Evolutionary conservation across 1,140 invertebrate species (phyloP).

Genomic region (Lepidurus apus): DNA sequence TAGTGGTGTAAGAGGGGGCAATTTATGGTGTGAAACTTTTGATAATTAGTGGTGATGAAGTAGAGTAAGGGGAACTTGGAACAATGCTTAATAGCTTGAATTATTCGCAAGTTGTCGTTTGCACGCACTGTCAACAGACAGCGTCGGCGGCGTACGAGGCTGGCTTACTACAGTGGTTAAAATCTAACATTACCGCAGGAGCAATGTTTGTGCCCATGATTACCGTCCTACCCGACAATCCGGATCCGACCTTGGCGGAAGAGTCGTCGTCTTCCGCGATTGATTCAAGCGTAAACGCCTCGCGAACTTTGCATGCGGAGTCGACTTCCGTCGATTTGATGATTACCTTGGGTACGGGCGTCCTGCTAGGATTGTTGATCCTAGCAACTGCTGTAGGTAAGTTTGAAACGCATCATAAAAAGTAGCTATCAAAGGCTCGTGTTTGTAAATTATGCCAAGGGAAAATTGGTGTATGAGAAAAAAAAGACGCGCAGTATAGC

Average conservation of each 20-base stretch:
- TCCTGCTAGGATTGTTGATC: conserved; percentile 1
- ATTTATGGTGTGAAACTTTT: too few relatives aligned
- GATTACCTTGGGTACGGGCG: conserved; percentile 17
- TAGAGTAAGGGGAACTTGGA: not conserved
- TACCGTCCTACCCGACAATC: not conserved
- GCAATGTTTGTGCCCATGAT: conserved; percentile 16
- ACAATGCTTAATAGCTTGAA: conserved; percentile 10
- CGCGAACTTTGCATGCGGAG: not conserved
- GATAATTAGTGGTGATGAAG: not conserved
- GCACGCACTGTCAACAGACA: not conserved
- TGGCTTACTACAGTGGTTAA: not conserved
- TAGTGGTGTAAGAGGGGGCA: too few relatives aligned
- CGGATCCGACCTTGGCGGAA: not conserved
- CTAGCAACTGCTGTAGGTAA: not conserved
- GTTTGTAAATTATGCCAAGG: too few relatives aligned
- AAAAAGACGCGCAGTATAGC: too few relatives aligned
- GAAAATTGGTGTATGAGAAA: too few relatives aligned
- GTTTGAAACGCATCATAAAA: not conserved
- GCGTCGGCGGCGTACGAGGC: not conserved
- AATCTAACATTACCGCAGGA: not conserved
- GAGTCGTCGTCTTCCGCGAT: not conserved
- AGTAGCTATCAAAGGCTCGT: too few relatives aligned
- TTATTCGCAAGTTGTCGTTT: not conserved
- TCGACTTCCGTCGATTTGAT: not conserved
- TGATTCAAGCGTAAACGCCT: not conserved